Evolutionary conservation across 2,113 vertebrate species (phyloP), one percentile per base, ranked within the genome.

Genomic region (Lasiurus borealis): DNA sequence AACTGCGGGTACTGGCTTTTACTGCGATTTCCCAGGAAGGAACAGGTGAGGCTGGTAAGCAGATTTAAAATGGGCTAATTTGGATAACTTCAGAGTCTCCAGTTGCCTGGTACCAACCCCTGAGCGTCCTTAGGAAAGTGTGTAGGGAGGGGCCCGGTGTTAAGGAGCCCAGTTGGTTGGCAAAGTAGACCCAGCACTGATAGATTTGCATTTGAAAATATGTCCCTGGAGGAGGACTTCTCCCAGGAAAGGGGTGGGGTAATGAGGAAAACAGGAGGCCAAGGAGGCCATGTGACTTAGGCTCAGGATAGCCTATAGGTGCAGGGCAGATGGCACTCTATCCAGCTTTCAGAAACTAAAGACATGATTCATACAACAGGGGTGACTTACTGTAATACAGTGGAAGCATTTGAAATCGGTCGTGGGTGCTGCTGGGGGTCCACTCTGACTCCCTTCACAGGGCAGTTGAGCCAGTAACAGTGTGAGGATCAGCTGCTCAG

Each of bases 201-300:
- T 52, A 75, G 31, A 2, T 50, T 80, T 92, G 12, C 69, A n/a
- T 88, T 92, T 83, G 57, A 90, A 94, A 81, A 15, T 46, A 21
- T 1, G 19, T 1, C 14, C 46, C 6, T 12, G 23, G 36, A 62
- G 27, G 29, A 34, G 0, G 8, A 64, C 1, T 25, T 4, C 16
- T 80, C 29, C 29, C 0, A 0, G 75, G 72, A 81, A 77, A 8
- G 40, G n/a, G 2, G 5, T 44, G 3, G 44, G 5, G 1, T 19
- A 25, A n/a, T 87, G 59, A 62, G 9, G 10, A 19, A n/a, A 8
- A 59, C 5, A 34, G 11, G 34, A 71, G 2, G 25, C 5, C 25
- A n/a, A n/a, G n/a, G 40, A 36, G 13, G 52, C n/a, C 57, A 52
- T 11, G 69, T 31, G 19, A 89, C 13, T 78, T 12, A 62, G 34